phyloP scores from a whole-genome alignment of 2,113 vertebrate genomes.

The Aspiorhynchus laticeps region DNA sequence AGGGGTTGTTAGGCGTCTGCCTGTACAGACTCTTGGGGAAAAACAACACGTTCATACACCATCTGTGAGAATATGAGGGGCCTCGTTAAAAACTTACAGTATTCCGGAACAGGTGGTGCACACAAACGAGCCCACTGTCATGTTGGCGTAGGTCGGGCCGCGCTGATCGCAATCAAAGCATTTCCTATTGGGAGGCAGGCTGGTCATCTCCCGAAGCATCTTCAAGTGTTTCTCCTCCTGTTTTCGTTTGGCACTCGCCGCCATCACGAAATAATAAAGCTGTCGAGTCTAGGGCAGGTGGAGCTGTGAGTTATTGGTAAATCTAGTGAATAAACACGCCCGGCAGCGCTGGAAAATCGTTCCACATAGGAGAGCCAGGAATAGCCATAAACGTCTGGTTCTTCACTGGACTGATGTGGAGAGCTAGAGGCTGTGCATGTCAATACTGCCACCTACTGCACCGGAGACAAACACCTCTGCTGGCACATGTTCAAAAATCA shows the following conservation, averaged over 20 bases:
- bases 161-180: slow-evolving; percentile 98
- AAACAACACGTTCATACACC: slow-evolving; percentile 17
- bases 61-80: slow-evolving; percentile 2
- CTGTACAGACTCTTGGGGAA: neutral
- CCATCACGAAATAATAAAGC: slow-evolving; percentile 77
- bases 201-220: slow-evolving; percentile 96
- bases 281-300: neutral
- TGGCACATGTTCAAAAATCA: neutral
- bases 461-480: neutral
- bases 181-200: slow-evolving; percentile 93
- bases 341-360: slow-evolving; percentile 30
- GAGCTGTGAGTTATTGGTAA: neutral
- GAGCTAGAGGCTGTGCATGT: neutral
- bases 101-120: slow-evolving; percentile 97
- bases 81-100: slow-evolving; percentile 80
- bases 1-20: slow-evolving; percentile 24
- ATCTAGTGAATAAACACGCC: slow-evolving; percentile 41
- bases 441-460: slow-evolving; percentile 42
- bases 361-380: slow-evolving; percentile 25
- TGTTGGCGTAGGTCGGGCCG: slow-evolving; percentile 97
- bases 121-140: slow-evolving; percentile 97
- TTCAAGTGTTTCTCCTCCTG: slow-evolving; percentile 99
- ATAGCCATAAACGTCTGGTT: slow-evolving; percentile 18
- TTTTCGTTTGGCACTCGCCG: slow-evolving; percentile 94
- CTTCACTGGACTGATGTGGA: neutral